phyloP scores from a whole-genome alignment of 2,888 invertebrate species.

The Eupithecia subumbrata region DNA sequence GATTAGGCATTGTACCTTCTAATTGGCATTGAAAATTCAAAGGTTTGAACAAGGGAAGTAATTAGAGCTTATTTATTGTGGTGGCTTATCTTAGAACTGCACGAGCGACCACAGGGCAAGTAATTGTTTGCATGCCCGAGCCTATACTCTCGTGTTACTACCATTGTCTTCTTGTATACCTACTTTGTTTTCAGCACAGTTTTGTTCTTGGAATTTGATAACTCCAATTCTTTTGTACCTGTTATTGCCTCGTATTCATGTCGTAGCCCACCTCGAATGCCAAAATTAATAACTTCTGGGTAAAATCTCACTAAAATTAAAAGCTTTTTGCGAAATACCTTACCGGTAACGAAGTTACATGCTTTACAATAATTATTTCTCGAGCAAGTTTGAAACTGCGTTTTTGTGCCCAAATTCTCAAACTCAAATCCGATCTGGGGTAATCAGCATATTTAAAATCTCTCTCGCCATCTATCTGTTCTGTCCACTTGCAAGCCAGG shows the following conservation, averaged over 20 bases:
- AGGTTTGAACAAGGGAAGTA: constrained; percentile 69
- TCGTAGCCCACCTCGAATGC: neutral
- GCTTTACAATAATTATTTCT: neutral
- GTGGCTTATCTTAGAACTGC: constrained; percentile 72
- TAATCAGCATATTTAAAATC: constrained; percentile 39
- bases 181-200: neutral
- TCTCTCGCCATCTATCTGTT: constrained; percentile 36
- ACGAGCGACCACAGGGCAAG: constrained; percentile 53
- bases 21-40: constrained; percentile 63
- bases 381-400: constrained; percentile 19
- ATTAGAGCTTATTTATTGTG: constrained; percentile 77
- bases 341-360: constrained; percentile 3
- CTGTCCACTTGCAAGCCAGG: constrained; percentile 12
- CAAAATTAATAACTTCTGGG: neutral
- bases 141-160: constrained; percentile 40
- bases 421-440: constrained; percentile 38
- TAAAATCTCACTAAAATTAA: constrained; percentile 1
- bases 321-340: neutral
- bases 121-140: constrained; percentile 43
- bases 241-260: neutral
- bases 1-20: constrained; percentile 54
- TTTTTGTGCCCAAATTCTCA: constrained; percentile 32
- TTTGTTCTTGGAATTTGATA: neutral
- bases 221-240: neutral
- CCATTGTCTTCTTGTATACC: constrained; percentile 34